Percentiles rank a stretch among this genome's conserved stretches.
Evolutionary conservation across 2,113 vertebrate genomes (phyloP).

Genomic region (Galbula dea): DNA sequence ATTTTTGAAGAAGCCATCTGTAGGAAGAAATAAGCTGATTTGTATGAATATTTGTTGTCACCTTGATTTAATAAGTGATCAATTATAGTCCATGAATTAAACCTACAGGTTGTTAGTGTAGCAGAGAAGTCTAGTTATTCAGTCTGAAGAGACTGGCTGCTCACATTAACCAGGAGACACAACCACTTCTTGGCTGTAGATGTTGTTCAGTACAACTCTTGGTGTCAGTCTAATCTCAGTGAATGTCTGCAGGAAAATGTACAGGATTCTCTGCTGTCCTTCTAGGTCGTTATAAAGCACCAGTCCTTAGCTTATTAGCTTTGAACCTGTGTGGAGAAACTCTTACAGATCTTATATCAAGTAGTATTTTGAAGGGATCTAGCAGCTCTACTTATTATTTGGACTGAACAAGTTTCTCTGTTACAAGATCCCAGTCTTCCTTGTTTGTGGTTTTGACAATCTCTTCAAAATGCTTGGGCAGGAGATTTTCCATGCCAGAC

Average conservation of each 20-base stretch:
- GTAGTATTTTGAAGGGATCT: neutral
- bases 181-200: neutral
- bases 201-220: slow-evolving; percentile 52
- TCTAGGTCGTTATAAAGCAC: neutral
- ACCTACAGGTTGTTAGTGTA: neutral
- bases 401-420: neutral
- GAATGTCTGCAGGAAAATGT: neutral
- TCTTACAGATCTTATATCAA: neutral
- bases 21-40: neutral
- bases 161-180: neutral
- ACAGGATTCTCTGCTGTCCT: neutral
- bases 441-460: neutral
- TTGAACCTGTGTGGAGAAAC: neutral
- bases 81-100: neutral
- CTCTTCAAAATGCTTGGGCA: neutral
- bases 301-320: neutral
- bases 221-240: slow-evolving; percentile 64
- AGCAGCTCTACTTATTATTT: neutral
- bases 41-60: neutral
- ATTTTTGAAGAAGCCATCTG: neutral
- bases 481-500: neutral
- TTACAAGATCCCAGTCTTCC: neutral
- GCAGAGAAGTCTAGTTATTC: neutral
- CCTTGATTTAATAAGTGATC: neutral
- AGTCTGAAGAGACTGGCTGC: neutral